Base-by-base conservation (phyloP, 2,113 vertebrate genomes). In the Phaetusa simplex region DNA sequence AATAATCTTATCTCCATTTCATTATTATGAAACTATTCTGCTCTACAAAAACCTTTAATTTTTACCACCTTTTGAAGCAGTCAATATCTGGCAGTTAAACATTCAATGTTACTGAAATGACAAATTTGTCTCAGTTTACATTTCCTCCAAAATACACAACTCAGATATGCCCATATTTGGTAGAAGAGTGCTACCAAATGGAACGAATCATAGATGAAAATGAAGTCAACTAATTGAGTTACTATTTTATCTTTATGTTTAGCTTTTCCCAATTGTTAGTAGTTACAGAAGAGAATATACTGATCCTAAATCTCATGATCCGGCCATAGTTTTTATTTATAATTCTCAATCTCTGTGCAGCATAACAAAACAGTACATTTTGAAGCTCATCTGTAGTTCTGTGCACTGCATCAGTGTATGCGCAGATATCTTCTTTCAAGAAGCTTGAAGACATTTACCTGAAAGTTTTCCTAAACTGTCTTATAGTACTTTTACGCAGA, bases 191-290 rank as follows among this genome's bases (percentile, higher is more conserved):
- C 76, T 56, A 81, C 45, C 38, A 74, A 97, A 93, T 36, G 15
- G 43, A 95, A 94, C 81, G 45, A 92, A 90, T 88, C 94, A 88
- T 69, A 95, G 96, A 96, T 58, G 42, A 93, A 91, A 73, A 89
- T 88, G 30, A 94, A 96, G 73, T 90, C 71, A 79, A 53, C 52
- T 74, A 70, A 94, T 65, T 90, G 79, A 86, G 70, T 87, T 82
- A 38, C 55, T 87, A 47, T 93, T 91, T 91, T 82, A 45, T 65
- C 30, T 56, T 81, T 58, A 69, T 43, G n/a, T 76, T 94, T 62
- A 84, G 11, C 6, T 47, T 85, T 91, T 69, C 43, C 49, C 36
- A 79, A 13, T 55, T 79, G 40, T 71, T 73, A 65, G 22, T 34
- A 55, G 45, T 64, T 79, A 27, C 5, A 20, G 32, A 74, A 65